Evolutionary conservation across 2,113 vertebrate genomes (phyloP).

Genomic region (Catharus bicknelli): DNA sequence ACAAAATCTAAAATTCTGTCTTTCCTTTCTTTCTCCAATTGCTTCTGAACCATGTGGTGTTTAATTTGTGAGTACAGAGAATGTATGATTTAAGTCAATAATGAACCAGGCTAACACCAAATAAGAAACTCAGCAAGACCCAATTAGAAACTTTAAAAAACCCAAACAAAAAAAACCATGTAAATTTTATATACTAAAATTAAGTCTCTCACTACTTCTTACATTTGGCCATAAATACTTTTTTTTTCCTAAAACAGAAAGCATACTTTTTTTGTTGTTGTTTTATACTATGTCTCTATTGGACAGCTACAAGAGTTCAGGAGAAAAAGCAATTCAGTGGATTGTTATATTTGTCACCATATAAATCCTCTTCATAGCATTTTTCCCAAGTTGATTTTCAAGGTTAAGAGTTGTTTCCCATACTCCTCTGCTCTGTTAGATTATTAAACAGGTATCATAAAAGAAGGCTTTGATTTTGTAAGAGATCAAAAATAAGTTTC

Average conservation of each 20-base stretch:
- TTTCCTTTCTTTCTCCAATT: not conserved
- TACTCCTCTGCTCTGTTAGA: not conserved
- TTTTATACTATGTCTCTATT: not conserved
- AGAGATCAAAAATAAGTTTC: not conserved
- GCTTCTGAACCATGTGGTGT: not conserved
- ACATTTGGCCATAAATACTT: not conserved
- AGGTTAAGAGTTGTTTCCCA: constrained; percentile 40
- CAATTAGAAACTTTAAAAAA: not conserved
- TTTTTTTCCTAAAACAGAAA: not conserved
- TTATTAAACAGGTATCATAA: constrained; percentile 39
- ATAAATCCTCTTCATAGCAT: constrained; percentile 18
- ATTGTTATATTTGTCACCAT: constrained; percentile 29
- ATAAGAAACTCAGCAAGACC: not conserved
- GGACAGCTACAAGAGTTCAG: not conserved
- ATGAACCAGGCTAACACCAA: not conserved
- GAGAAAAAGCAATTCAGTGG: not conserved
- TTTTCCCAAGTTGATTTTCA: constrained; percentile 26
- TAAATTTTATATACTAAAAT: not conserved
- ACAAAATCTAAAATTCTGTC: not conserved
- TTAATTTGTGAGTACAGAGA: not conserved
- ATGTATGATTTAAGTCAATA: not conserved
- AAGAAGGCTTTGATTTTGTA: constrained; percentile 5
- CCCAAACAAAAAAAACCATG: not conserved
- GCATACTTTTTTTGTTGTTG: not conserved
- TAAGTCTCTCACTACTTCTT: not conserved